Conservation (phyloP, 2,888 invertebrate genomes). For the Drosophila melanocephala region DNA sequence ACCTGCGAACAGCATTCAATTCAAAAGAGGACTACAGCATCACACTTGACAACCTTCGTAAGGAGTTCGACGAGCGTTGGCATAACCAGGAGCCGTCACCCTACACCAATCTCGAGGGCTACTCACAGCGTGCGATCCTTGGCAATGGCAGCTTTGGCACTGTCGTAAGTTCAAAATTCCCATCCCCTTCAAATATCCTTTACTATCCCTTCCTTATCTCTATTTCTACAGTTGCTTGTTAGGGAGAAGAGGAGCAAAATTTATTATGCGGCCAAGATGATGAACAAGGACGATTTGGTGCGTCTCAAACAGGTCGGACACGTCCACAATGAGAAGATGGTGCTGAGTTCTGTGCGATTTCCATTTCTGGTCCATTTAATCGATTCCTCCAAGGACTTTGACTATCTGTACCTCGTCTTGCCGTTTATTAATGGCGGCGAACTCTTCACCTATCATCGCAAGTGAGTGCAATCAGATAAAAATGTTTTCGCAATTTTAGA, state of each 20-base stretch:
- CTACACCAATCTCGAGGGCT: constrained; percentile 58
- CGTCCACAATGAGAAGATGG: constrained; percentile 94
- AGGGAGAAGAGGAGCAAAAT: constrained; percentile 83
- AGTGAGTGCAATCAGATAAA: constrained; percentile 82
- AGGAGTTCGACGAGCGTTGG: constrained; percentile 70
- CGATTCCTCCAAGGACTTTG: constrained; percentile 94
- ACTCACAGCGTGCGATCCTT: constrained; percentile 57
- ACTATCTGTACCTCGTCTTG: constrained; percentile 93
- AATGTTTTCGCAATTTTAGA: neutral
- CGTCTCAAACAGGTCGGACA: constrained; percentile 96
- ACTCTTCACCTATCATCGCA: constrained; percentile 92
- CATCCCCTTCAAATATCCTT: too few species aligned
- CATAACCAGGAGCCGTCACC: constrained; percentile 50
- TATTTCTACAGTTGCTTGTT: constrained; percentile 54
- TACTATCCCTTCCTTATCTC: too few species aligned
- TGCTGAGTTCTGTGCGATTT: constrained; percentile 93
- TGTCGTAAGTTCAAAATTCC: constrained; percentile 49
- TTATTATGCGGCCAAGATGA: constrained; percentile 94
- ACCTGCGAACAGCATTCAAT: constrained; percentile 47
- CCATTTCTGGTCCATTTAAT: constrained; percentile 95
- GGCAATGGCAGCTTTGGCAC: constrained; percentile 74
- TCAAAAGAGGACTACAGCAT: constrained; percentile 63
- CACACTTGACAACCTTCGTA: constrained; percentile 42
- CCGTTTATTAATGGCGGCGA: constrained; percentile 95
- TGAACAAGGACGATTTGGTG: constrained; percentile 94